Base-by-base conservation (phyloP, 2,888 invertebrate genomes). In the Eubasilissa splendida region DNA sequence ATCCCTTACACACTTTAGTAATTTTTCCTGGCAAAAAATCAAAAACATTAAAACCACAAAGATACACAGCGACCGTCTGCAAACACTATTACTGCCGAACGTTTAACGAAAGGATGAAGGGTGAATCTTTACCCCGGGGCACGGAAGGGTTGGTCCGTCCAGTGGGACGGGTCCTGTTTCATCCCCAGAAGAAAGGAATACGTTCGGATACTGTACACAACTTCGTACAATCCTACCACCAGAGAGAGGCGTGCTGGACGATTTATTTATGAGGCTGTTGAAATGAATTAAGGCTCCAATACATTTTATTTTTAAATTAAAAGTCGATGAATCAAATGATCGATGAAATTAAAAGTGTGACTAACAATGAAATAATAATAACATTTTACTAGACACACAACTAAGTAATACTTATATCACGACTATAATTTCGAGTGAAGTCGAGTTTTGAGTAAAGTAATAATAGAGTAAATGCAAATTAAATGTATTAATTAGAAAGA, bases 41-140 rank as follows among this genome's bases (percentile, higher is more conserved):
- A 52, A 68, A 58, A 52, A 52, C 52, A 63, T 63, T 7, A 33
- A 33, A 42, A 12, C 33, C 63, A 10, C 12, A 33, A 33, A 63
- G 63, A 63, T 33, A 33, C 11, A 63, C 68, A 68, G 68, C n/a
- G 68, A 50, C 68, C 50, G 50, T 68, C 50, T 10, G 68, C 50
- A 12, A 68, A 50, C 50, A 42, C 68, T 68, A 14, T 68, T 42
- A 33, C 58, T 59, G 58, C 66, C 22, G 77, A 80, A 71, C 80
- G 80, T 74, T 80, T 80, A 80, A 58, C 74, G 80, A 80, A 80
- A 76, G 77, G 80, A 74, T 80, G 52, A 74, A 66, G 53, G 77
- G 80, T 77, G 58, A 60, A 80, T 56, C 50, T 31, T 42, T 42
- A 76, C 79, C 79, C 42, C 70, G 65, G 80, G 81, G 74, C n/a